phyloP scores from a whole-genome alignment of 2,888 invertebrate genomes.

The Orthosia gothica region DNA sequence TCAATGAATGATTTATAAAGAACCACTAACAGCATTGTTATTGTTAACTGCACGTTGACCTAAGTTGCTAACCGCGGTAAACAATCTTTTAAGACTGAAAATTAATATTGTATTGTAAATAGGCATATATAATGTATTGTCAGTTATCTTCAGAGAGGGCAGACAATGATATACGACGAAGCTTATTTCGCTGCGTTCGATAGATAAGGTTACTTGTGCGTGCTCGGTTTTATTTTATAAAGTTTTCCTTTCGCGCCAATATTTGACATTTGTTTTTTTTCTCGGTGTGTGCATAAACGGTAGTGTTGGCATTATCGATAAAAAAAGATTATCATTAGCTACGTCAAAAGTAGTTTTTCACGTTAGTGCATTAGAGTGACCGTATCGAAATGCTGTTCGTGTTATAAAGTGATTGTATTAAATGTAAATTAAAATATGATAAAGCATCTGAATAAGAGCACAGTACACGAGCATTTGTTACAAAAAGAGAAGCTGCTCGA shows the following conservation, averaged over 20 bases:
- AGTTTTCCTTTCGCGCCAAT: conserved; percentile 63
- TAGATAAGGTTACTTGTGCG: conserved; percentile 74
- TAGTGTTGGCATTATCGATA: conserved; percentile 52
- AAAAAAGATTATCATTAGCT: conserved; percentile 30
- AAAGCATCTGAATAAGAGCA: conserved; percentile 83
- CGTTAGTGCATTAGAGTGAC: conserved; percentile 36
- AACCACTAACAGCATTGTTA: conserved; percentile 65
- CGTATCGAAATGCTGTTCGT: conserved; percentile 57
- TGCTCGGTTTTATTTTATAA: conserved; percentile 49
- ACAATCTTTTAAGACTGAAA: conserved; percentile 67
- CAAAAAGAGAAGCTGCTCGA: conserved; percentile 79
- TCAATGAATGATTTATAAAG: conserved; percentile 62
- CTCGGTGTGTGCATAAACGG: conserved; percentile 12
- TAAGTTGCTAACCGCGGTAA: conserved; percentile 65
- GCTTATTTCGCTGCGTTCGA: conserved; percentile 71
- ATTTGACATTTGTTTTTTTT: conserved; percentile 60
- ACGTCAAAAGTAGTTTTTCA: conserved; percentile 36
- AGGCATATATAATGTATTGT: conserved; percentile 73
- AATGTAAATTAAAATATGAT: conserved; percentile 71
- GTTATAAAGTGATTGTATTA: conserved; percentile 46
- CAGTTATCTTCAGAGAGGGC: conserved; percentile 80
- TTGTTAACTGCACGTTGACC: conserved; percentile 74
- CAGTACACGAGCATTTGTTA: conserved; percentile 84
- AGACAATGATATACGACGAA: conserved; percentile 77
- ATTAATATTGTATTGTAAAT: conserved; percentile 72